A percentile compares a stretch with the other conserved stretches of the same genome.
Conservation (phyloP, 2,888 invertebrate species). For the Cataglyphis livida region DNA sequence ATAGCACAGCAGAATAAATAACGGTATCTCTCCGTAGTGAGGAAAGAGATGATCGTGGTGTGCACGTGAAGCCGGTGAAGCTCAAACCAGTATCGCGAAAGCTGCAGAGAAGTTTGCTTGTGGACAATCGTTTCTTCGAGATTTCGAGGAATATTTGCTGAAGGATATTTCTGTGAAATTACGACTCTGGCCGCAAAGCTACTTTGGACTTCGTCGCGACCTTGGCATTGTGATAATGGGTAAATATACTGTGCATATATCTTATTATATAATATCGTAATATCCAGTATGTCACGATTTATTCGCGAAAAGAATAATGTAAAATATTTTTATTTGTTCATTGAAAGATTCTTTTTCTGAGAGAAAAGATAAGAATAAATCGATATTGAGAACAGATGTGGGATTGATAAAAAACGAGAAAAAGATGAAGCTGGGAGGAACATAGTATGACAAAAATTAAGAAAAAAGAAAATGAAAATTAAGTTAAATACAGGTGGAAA, state of each 20-base stretch:
- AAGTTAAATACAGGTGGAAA: not conserved
- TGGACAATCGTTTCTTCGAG: constrained; percentile 21
- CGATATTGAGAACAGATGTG: constrained; percentile 7
- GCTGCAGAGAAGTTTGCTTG: constrained; percentile 27
- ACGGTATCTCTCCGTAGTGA: constrained; percentile 65
- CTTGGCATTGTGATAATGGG: constrained; percentile 56
- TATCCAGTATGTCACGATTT: not conserved
- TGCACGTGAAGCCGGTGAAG: constrained; percentile 40
- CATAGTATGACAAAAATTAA: not conserved
- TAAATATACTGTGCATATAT: constrained; percentile 49
- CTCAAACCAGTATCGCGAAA: constrained; percentile 28
- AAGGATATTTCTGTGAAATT: not conserved
- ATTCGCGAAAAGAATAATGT: not conserved
- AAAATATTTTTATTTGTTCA: not conserved
- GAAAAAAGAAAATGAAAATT: not conserved
- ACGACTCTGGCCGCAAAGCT: not conserved
- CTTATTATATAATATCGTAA: no score
- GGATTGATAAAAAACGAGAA: not conserved
- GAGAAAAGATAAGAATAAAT: not conserved
- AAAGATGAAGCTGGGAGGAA: not conserved
- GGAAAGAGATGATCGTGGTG: constrained; percentile 40
- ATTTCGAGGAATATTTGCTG: not conserved
- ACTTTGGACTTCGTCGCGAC: not conserved
- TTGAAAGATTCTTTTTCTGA: not conserved
- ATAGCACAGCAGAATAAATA: constrained; percentile 68